Conservation (phyloP, 2,113 vertebrate genomes). For the Odobenus rosmarus region DNA sequence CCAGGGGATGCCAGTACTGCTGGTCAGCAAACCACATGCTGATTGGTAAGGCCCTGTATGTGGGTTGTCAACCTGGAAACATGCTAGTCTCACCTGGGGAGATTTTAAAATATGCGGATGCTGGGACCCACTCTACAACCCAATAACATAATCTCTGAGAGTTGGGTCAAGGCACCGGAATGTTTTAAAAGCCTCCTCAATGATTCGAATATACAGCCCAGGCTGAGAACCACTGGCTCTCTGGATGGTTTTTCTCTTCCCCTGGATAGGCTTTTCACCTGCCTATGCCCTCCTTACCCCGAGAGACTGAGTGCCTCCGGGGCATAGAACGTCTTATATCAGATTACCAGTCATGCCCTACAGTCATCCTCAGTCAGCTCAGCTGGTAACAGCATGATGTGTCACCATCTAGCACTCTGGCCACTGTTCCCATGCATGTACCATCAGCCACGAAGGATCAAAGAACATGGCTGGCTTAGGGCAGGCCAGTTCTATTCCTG, state of each 20-base stretch:
- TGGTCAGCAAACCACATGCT: neutral
- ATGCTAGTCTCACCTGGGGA: neutral
- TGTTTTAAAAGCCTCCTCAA: neutral
- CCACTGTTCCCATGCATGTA: neutral
- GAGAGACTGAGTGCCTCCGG: neutral
- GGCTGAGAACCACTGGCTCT: neutral
- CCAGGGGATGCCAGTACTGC: neutral
- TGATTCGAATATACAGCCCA: neutral
- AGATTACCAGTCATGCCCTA: neutral
- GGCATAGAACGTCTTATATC: neutral
- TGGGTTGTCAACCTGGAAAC: neutral
- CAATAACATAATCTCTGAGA: neutral
- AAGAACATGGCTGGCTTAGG: neutral
- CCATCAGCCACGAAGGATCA: neutral
- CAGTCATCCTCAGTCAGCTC: neutral
- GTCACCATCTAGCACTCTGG: neutral
- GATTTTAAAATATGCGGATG: neutral
- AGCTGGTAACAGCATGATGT: neutral
- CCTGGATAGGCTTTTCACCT: neutral
- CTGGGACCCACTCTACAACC: neutral
- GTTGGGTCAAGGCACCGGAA: fast-evolving
- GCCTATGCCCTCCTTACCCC: neutral
- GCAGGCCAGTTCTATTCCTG: neutral
- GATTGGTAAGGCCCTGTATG: neutral
- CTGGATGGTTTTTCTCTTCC: neutral